Percentiles rank a stretch among this genome's conserved stretches.
Conservation (phyloP, 1,140 invertebrate species). For the Babylonia areolata region DNA sequence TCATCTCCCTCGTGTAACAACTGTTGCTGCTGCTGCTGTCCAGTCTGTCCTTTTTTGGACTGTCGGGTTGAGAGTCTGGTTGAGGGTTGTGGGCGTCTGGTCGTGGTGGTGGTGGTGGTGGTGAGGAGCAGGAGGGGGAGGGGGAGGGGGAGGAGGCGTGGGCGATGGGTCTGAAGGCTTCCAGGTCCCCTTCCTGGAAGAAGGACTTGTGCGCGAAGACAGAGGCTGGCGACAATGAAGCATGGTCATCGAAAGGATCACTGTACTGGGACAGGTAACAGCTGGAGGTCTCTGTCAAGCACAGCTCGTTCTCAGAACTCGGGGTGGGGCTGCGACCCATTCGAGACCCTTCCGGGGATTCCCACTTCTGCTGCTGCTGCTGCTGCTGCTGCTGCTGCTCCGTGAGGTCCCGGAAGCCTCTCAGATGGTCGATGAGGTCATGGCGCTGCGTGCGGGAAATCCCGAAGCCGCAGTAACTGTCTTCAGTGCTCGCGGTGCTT, state of each 20-base stretch:
- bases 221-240: constrained; percentile 15
- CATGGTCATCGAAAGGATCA: constrained; percentile 29
- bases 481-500: constrained; percentile 28
- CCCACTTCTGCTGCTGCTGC: background rate
- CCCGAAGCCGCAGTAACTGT: constrained; percentile 45
- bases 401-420: constrained; percentile 39
- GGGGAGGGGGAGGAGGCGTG: too few species aligned
- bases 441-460: constrained; percentile 23
- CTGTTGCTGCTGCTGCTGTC: background rate
- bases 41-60: background rate
- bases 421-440: constrained; percentile 41
- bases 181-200: constrained; percentile 14
- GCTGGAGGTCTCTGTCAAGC: background rate
- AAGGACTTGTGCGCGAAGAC: constrained; percentile 14
- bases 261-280: constrained; percentile 12
- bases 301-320: background rate
- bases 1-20: background rate
- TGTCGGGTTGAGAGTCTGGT: background rate
- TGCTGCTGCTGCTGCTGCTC: background rate
- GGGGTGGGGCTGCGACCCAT: background rate
- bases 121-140: too few species aligned
- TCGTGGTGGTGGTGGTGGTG: background rate
- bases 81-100: background rate
- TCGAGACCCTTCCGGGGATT: background rate
- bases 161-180: background rate